These are phyloP conservation scores for Chrysolina haemoptera DNA, from an alignment of 2,888 invertebrate genomes.

Conservation along the genomic window DNA sequence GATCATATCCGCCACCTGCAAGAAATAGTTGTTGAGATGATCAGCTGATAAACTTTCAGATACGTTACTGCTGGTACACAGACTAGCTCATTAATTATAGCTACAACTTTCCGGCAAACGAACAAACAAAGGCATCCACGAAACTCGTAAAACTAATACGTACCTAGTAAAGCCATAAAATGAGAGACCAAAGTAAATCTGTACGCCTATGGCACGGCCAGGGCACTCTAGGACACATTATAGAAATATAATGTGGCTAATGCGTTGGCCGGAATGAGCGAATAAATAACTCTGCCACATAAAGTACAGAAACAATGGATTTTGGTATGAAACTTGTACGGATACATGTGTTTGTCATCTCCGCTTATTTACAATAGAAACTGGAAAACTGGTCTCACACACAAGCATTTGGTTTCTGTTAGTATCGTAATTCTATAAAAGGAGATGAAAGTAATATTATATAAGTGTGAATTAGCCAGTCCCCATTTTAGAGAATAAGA, in stretches of 20 bases:
- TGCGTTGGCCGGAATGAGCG: slow-evolving; percentile 59
- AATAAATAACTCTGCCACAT: slow-evolving; percentile 59
- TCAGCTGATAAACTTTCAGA: too few species aligned
- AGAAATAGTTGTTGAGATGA: too few species aligned
- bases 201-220: slow-evolving; percentile 38
- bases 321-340: slow-evolving; percentile 52
- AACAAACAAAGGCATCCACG: slow-evolving; percentile 14
- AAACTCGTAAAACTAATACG: slow-evolving; percentile 26
- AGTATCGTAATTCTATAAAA: neutral
- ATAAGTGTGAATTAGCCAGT: slow-evolving; percentile 1
- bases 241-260: slow-evolving; percentile 52
- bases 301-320: slow-evolving; percentile 57
- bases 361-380: slow-evolving; percentile 31
- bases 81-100: neutral
- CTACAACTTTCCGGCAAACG: neutral
- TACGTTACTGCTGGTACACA: neutral
- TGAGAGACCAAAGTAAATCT: slow-evolving; percentile 31
- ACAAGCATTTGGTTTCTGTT: neutral
- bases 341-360: slow-evolving; percentile 44
- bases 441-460: slow-evolving; percentile 13
- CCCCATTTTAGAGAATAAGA: neutral
- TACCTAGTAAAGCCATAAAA: slow-evolving; percentile 31
- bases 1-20: too few species aligned
- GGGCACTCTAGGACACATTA: slow-evolving; percentile 24
- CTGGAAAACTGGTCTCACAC: slow-evolving; percentile 22